Conservation (phyloP, 2,113 vertebrate genomes). For the Festucalex cinctus region DNA sequence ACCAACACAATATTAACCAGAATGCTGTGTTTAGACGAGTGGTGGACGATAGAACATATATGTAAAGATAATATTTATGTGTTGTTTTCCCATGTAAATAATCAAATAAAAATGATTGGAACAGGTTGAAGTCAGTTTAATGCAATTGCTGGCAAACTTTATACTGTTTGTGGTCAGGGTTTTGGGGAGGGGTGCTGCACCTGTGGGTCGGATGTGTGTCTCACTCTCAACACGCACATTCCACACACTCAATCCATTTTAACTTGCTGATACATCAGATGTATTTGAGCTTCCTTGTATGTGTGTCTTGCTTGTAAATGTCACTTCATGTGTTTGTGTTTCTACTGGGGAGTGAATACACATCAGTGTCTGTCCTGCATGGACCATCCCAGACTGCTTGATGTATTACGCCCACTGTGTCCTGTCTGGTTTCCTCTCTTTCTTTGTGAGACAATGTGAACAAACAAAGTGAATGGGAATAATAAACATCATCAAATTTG, state of each 20-base stretch:
- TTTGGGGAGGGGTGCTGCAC: neutral
- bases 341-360: conserved; percentile 23
- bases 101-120: neutral
- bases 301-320: neutral
- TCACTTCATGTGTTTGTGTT: conserved; percentile 19
- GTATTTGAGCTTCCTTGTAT: neutral
- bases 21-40: too few relatives aligned
- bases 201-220: neutral
- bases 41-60: too few relatives aligned
- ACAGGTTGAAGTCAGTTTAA: neutral
- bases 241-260: neutral
- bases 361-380: conserved; percentile 16
- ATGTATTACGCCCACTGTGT: conserved; percentile 11
- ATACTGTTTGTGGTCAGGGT: neutral
- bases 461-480: neutral
- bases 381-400: conserved; percentile 31
- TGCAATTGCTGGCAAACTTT: neutral
- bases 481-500: neutral
- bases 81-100: neutral
- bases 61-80: too few relatives aligned
- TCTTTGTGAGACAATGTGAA: conserved; percentile 25
- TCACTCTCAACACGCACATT: neutral
- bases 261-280: neutral
- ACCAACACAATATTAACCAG: too few relatives aligned
- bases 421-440: conserved; percentile 36